Conservation (phyloP, 2,797 vertebrate genomes). For the Pelobates cultripes region DNA sequence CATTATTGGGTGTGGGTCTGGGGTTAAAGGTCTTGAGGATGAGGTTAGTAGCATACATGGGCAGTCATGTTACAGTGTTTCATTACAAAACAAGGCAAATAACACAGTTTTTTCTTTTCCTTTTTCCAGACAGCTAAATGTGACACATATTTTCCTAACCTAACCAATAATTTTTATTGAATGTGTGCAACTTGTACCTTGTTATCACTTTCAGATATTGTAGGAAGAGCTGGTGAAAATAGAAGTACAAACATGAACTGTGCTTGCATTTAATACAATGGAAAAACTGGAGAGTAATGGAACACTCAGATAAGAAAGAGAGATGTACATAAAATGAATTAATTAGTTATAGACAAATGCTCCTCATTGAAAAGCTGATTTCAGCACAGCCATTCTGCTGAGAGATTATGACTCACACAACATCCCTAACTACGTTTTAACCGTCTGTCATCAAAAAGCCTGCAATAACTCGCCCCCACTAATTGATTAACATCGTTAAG, state of each 20-base stretch:
- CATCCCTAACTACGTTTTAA: background rate
- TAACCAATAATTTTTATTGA: background rate
- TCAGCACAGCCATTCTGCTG: background rate
- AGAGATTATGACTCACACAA: background rate
- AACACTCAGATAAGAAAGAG: background rate
- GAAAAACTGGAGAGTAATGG: background rate
- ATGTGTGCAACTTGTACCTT: background rate
- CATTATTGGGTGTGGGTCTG: too few relatives aligned
- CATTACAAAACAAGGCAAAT: too few relatives aligned
- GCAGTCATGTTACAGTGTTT: too few relatives aligned
- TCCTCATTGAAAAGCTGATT: background rate
- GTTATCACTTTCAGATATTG: conserved; percentile 17
- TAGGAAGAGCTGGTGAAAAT: background rate
- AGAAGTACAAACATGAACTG: background rate
- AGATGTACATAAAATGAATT: background rate
- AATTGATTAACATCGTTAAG: too few relatives aligned
- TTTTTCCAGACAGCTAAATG: background rate
- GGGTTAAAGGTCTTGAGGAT: too few relatives aligned
- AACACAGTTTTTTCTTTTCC: too few relatives aligned
- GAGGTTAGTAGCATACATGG: too few relatives aligned
- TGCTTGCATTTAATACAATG: background rate
- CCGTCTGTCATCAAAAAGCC: background rate
- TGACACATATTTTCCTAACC: background rate
- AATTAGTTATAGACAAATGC: background rate
- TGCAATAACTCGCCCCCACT: too few relatives aligned